phyloP scores from a whole-genome alignment of 2,113 vertebrate genomes.

The Eudyptes chrysolophus region DNA sequence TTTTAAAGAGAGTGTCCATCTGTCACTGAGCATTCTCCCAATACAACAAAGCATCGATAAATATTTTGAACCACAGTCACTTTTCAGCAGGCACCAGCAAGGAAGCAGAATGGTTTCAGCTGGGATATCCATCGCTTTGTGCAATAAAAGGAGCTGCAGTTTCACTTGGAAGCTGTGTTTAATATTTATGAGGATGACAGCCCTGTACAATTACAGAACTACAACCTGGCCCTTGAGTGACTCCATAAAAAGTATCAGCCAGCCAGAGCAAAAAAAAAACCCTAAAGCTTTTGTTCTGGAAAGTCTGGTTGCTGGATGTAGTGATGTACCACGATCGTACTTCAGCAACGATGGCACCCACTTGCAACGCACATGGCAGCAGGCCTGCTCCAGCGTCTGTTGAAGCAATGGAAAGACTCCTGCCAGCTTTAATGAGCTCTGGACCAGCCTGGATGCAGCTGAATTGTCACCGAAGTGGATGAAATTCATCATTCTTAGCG shows the following conservation, averaged over 20 bases:
- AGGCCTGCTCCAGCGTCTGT: not conserved
- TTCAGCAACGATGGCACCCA: not conserved
- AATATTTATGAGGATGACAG: slow-evolving; percentile 62
- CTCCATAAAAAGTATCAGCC: slow-evolving; percentile 4
- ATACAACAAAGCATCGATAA: slow-evolving; percentile 89
- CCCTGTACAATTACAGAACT: slow-evolving; percentile 46
- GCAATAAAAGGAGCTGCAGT: slow-evolving; percentile 45
- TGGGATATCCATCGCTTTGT: slow-evolving; percentile 50
- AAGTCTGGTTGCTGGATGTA: not conserved
- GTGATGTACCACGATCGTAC: accelerated
- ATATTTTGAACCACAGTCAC: slow-evolving; percentile 85
- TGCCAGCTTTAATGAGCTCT: not conserved
- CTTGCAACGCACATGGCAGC: not conserved
- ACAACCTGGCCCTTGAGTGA: slow-evolving; percentile 40
- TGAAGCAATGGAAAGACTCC: not conserved
- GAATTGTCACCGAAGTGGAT: not conserved
- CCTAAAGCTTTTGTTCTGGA: slow-evolving; percentile 25
- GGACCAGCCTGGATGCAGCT: not conserved
- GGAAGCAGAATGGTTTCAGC: slow-evolving; percentile 64
- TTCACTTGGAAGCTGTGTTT: slow-evolving; percentile 47
- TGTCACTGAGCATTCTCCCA: slow-evolving; percentile 86
- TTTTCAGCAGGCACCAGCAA: slow-evolving; percentile 44
- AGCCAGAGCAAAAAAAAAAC: not conserved
- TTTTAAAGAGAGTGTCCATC: slow-evolving; percentile 89
- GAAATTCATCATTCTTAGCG: not conserved